Evolutionary conservation across 2,888 invertebrate species (phyloP).

Genomic region (Polietes domitor): DNA sequence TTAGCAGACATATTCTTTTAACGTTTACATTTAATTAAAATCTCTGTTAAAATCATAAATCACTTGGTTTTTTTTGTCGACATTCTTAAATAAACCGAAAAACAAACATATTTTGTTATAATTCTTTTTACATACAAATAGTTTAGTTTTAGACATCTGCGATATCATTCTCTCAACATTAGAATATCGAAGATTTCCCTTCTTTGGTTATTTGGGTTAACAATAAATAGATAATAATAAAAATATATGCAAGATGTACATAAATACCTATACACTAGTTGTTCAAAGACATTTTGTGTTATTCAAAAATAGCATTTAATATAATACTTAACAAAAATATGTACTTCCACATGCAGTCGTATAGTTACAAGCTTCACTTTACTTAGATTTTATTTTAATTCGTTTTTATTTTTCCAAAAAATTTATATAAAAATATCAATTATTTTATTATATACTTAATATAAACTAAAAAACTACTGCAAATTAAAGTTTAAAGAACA

Average conservation of each 20-base stretch:
- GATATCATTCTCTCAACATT: neutral
- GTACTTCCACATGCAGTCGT: neutral
- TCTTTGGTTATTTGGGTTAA: neutral
- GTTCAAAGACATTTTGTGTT: neutral
- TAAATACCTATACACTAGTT: neutral
- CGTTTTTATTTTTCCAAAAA: too few relatives aligned
- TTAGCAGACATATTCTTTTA: constrained; percentile 3
- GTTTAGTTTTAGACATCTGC: too few relatives aligned
- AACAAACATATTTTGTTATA: too few relatives aligned
- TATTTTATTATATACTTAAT: too few relatives aligned
- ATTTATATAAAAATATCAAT: too few relatives aligned
- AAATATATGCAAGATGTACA: neutral
- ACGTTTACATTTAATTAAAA: constrained; percentile 7
- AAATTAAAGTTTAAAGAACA: too few relatives aligned
- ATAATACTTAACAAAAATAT: neutral
- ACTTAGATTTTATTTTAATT: neutral
- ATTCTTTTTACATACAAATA: too few relatives aligned
- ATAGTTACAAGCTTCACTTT: neutral
- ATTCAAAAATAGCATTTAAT: neutral
- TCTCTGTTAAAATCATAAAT: neutral
- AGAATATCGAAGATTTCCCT: neutral
- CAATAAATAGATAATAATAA: neutral
- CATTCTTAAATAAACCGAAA: too few relatives aligned
- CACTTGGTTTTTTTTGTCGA: too few relatives aligned
- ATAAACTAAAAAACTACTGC: too few relatives aligned